A percentile compares a stretch with the other conserved stretches of the same genome.
These are phyloP conservation scores for Platyscapa corneri DNA, from an alignment of 1,140 invertebrate species.

Conservation along the genomic window DNA sequence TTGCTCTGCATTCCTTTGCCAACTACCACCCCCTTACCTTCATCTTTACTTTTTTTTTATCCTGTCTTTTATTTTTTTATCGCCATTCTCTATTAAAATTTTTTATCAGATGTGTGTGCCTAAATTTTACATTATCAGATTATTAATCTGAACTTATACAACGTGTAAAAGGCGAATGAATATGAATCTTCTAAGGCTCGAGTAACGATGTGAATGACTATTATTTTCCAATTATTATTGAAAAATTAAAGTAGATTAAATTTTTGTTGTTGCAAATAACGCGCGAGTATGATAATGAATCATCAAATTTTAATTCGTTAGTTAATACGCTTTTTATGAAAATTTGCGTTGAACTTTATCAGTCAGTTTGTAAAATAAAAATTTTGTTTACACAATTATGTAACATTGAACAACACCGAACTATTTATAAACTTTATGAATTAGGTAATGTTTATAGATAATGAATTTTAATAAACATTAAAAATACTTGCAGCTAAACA, in stretches of 20 bases:
- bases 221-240: not conserved
- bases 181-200: not conserved
- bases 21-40: not conserved
- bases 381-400: not conserved
- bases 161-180: too few relatives aligned
- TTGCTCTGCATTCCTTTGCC: slow-evolving; percentile 13
- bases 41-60: not conserved
- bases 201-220: not conserved
- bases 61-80: not conserved
- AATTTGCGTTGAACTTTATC: not conserved
- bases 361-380: not conserved
- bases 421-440: not conserved
- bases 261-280: not conserved
- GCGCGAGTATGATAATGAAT: not conserved
- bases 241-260: not conserved
- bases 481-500: not conserved
- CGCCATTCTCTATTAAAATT: not conserved
- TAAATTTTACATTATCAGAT: not conserved
- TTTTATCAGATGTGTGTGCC: not conserved
- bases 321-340: not conserved
- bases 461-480: not conserved
- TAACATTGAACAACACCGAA: not conserved
- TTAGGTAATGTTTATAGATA: not conserved
- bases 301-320: not conserved
- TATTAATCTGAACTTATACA: too few relatives aligned